Conservation (phyloP, 1,140 invertebrate species). For the Trichomalopsis sarcophagae region DNA sequence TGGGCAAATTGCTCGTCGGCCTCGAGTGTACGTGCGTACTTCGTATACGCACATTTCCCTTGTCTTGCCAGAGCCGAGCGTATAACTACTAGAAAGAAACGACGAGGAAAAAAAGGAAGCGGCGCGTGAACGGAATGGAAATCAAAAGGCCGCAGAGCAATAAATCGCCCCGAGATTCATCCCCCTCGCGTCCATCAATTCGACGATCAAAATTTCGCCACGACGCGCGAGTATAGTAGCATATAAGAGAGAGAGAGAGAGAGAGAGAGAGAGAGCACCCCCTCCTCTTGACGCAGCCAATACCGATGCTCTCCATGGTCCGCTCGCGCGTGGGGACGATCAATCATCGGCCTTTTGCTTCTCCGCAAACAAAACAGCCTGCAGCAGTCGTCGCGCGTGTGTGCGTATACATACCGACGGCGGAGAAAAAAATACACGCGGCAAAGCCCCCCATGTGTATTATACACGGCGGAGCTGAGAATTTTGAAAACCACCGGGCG, state of each 20-base stretch:
- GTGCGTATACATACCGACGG: too few relatives aligned
- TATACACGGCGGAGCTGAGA: too few relatives aligned
- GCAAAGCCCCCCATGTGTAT: too few relatives aligned
- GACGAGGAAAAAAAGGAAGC: not conserved
- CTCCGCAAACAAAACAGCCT: not conserved
- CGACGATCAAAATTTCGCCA: conserved; percentile 3
- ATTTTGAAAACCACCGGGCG: too few relatives aligned
- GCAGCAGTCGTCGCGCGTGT: too few relatives aligned
- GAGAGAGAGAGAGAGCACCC: too few relatives aligned
- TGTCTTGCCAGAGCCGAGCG: too few relatives aligned
- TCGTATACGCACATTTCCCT: not conserved
- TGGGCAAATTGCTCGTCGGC: too few relatives aligned
- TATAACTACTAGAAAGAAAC: not conserved
- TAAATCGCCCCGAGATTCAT: not conserved
- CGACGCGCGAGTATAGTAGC: too few relatives aligned
- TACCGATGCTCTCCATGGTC: not conserved
- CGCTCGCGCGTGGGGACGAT: not conserved
- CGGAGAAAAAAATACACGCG: too few relatives aligned
- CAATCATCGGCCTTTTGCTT: not conserved
- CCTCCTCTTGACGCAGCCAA: not conserved
- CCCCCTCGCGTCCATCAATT: not conserved
- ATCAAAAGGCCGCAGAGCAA: not conserved
- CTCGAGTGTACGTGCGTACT: not conserved
- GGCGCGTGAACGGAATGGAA: not conserved
- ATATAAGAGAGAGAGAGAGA: too few relatives aligned